Base-by-base conservation (phyloP, 2,113 vertebrate genomes). In the Zosterops hypoxanthus region DNA sequence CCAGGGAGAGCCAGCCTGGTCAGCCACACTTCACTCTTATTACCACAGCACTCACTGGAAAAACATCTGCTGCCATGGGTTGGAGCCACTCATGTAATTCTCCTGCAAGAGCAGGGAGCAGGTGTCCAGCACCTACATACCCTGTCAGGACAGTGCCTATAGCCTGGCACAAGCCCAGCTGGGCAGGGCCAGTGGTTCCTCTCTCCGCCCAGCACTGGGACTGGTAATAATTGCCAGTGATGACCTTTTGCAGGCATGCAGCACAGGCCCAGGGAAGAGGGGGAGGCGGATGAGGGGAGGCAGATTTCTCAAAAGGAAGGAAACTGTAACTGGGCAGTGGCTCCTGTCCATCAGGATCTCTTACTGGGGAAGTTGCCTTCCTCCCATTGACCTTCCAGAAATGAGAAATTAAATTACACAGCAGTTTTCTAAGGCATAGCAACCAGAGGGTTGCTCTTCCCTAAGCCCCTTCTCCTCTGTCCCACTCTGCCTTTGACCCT, bases 281-380 rank as follows among this genome's bases (percentile, higher is more conserved):
- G 78, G 68, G 71, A 70, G 84, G 81, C 3, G 7, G 66, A 59
- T 29, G n/a, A 91, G 44, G 64, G 57, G 66, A 68, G 80, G 66
- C 36, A 90, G 49, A 72, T 70, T 97, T 92, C 88, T 96, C 80
- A 66, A 68, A 96, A 94, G 84, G 82, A 97, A 96, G 92, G 93
- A 96, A 96, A 93, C 57, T 42, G 21, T 73, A 92, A 95, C 95
- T 61, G 68, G 76, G 92, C 90, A 95, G 88, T 15, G 26, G 76
- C 70, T 96, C 73, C 81, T 94, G 70, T 69, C 79, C 60, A 41
- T 63, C 3, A 22, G 64, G 55, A 94, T 83, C 86, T 90, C 56
- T 80, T 60, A 36, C 68, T 64, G 60, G 76, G 85, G 83, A 94
- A 92, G 88, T 28, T 69, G 59, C 70, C 78, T 86, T 92, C 91